These are phyloP conservation scores for Folsomia manolachei DNA, from an alignment of 2,888 invertebrate genomes.

Conservation along the genomic window DNA sequence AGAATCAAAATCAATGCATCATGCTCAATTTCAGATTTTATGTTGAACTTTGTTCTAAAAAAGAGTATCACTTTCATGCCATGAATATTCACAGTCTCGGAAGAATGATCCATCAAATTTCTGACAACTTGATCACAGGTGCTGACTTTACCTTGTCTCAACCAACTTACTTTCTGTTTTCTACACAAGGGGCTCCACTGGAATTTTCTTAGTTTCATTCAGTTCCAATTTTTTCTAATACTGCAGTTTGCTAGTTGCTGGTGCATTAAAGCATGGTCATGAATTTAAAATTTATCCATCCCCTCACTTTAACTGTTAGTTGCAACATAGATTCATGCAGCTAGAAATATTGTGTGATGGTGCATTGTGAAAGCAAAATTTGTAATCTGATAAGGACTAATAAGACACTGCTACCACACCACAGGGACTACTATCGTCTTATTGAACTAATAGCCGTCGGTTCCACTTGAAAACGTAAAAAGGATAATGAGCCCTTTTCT, in stretches of 20 bases:
- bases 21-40: conserved; percentile 2
- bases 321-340: too few relatives aligned
- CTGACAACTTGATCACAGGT: conserved; percentile 33
- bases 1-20: conserved; percentile 10
- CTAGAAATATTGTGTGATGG: not conserved
- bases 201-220: not conserved
- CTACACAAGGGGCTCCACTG: not conserved
- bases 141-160: conserved; percentile 17
- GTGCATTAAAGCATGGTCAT: too few relatives aligned
- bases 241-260: too few relatives aligned
- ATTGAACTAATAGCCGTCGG: not conserved
- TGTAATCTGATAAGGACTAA: not conserved
- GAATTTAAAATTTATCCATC: too few relatives aligned
- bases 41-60: not conserved
- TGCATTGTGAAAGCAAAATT: not conserved
- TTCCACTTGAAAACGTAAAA: not conserved
- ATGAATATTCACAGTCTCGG: conserved; percentile 13
- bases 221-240: not conserved
- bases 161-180: not conserved
- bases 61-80: conserved; percentile 12
- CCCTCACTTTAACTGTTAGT: too few relatives aligned
- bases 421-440: not conserved
- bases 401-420: not conserved
- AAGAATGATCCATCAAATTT: conserved; percentile 25
- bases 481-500: conserved; percentile 7